A percentile compares a stretch with the other conserved stretches of the same genome.
phyloP scores from a whole-genome alignment of 2,113 vertebrate genomes.

The Eidolon helvum region DNA sequence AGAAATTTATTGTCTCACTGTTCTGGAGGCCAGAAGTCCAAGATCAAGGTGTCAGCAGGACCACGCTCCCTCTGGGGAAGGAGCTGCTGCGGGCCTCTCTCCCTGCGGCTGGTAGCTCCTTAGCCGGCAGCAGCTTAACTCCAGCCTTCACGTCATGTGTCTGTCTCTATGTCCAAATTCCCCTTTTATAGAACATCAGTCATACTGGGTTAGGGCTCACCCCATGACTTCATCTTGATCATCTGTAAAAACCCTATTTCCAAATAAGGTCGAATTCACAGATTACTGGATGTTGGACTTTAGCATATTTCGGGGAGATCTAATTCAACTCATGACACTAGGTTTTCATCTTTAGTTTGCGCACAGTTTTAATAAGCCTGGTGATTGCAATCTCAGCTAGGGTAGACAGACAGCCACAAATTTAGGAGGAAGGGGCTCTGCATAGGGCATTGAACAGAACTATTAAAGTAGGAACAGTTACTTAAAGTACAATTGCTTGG shows the following conservation, averaged over 20 bases:
- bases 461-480: not conserved
- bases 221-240: not conserved
- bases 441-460: not conserved
- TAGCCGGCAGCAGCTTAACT: not conserved
- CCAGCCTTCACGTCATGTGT: not conserved
- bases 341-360: not conserved
- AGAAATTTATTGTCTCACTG: not conserved
- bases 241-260: not conserved
- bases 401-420: not conserved
- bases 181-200: not conserved
- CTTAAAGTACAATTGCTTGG: not conserved
- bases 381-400: not conserved
- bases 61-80: not conserved
- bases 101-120: not conserved
- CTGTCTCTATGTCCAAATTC: not conserved
- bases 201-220: not conserved
- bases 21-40: not conserved
- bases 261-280: not conserved
- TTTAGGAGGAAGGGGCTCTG: not conserved
- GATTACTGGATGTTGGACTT: not conserved
- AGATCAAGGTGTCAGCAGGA: not conserved
- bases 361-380: not conserved
- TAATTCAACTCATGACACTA: not conserved
- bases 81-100: not conserved
- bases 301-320: not conserved